phyloP scores from a whole-genome alignment of 1,140 invertebrate genomes.

The Eulimnadia texana region DNA sequence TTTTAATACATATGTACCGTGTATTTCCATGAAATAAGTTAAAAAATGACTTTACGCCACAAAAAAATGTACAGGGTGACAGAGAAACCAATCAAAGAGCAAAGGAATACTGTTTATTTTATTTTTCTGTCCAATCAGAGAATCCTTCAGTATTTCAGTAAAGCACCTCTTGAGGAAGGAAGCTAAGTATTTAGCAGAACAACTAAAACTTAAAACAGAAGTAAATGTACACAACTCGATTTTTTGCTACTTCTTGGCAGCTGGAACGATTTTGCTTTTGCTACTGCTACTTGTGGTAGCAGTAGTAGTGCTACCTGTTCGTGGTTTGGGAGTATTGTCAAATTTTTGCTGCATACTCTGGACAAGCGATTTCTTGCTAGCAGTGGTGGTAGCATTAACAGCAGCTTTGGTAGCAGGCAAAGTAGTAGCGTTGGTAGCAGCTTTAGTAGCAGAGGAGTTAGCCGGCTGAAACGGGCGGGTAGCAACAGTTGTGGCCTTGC shows the following conservation, averaged over 20 bases:
- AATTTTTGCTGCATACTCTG: conserved; percentile 16
- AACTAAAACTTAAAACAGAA: too few relatives aligned
- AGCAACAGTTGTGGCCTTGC: neutral
- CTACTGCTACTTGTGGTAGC: neutral
- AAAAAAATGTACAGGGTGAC: neutral
- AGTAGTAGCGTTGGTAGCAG: too few relatives aligned
- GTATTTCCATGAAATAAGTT: neutral
- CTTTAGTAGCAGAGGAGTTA: neutral
- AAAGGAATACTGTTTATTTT: neutral
- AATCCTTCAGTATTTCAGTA: too few relatives aligned
- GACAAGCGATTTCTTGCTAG: conserved; percentile 9
- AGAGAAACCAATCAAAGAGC: neutral
- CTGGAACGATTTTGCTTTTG: too few relatives aligned
- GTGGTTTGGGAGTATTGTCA: conserved; percentile 6
- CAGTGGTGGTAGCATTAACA: neutral
- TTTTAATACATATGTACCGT: neutral
- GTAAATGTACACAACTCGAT: too few relatives aligned
- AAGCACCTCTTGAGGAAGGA: too few relatives aligned
- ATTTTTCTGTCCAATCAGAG: too few relatives aligned
- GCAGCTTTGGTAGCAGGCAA: neutral
- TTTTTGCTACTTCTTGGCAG: too few relatives aligned
- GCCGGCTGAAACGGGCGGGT: neutral
- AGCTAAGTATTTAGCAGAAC: too few relatives aligned
- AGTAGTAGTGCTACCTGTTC: neutral
- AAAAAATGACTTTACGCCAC: neutral